Evolutionary conservation across 2,113 vertebrate species (phyloP), one percentile per base, ranked within the genome.

Genomic region (Hepsetus odoe): DNA sequence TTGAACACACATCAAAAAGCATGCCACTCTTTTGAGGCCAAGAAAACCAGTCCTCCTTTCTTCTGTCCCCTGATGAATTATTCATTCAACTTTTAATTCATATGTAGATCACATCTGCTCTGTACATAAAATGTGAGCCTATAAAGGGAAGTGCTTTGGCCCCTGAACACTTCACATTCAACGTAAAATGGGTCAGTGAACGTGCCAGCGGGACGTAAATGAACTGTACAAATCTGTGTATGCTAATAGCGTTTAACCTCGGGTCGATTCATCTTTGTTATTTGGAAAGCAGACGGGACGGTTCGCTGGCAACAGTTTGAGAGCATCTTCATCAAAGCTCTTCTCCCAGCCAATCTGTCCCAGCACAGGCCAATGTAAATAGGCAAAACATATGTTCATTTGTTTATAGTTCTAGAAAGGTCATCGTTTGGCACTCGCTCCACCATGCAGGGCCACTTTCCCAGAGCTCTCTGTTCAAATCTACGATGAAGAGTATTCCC

Each of bases 291-390:
- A 77, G 67, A 61, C 30, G 26, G 14, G 67, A 78, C 32, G 42
- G 35, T 78, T 62, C 40, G 24, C 67, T 71, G 76, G 66, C 76
- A 78, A 62, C 58, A 20, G 56, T 51, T 51, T 33, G 67, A 78
- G 67, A 49, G 40, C 42, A 51, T 61, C 69, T 78, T 78, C 22
- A 78, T 71, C 67, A 71, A 71, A 66, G 22, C 1, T 3, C 12
- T 30, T 46, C 42, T 61, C 49, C 38, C 42, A 1, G 55, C 40
- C 67, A 51, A 64, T 49, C 67, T 33, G 67, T 38, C 76, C 26
- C 67, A 42, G 42, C 35, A 33, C n/a, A 16, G 16, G 49, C 67
- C 67, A 78, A 62, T 49, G 51, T 46, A 70, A 78, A 78, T 51
- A 62, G 55, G 56, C 46, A 62, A 62, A 67, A 62, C 76, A 78